Percentiles rank a stretch among this genome's conserved stretches.
These are phyloP conservation scores for Bagarius yarrelli DNA, from an alignment of 2,113 vertebrate species.

Conservation along the genomic window DNA sequence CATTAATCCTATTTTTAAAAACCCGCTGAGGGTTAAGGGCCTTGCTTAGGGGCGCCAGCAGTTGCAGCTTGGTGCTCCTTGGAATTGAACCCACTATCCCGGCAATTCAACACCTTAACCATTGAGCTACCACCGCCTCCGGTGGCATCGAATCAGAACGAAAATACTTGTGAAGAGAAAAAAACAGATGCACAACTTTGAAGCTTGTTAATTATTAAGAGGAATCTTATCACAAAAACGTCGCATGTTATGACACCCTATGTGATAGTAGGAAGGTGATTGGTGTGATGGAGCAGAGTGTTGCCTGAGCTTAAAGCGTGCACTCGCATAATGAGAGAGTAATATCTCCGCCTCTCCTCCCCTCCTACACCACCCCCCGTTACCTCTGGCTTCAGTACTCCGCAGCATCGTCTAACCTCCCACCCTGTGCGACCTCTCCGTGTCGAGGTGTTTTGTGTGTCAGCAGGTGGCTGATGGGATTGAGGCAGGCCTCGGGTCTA, in stretches of 20 bases:
- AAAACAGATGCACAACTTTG: no score
- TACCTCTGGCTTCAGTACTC: constrained; percentile 63
- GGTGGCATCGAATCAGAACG: background rate
- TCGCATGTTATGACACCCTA: background rate
- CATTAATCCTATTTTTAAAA: no score
- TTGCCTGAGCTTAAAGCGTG: constrained; percentile 21
- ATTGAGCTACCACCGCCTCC: no score
- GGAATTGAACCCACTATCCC: no score
- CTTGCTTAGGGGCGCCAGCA: no score
- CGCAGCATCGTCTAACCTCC: constrained; percentile 62
- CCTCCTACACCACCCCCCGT: constrained; percentile 54
- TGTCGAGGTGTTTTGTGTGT: constrained; percentile 3
- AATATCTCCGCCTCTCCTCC: constrained; percentile 32
- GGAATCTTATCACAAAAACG: background rate
- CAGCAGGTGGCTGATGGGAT: constrained; percentile 31
- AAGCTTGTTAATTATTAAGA: background rate
- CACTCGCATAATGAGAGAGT: constrained; percentile 30
- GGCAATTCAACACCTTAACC: no score
- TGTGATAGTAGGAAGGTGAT: background rate
- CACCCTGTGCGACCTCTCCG: constrained; percentile 20
- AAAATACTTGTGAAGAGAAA: background rate
- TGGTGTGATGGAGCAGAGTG: constrained; percentile 11
- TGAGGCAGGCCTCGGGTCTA: constrained; percentile 10
- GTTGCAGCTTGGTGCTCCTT: no score
- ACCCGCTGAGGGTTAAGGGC: no score